A percentile compares a stretch with the other conserved stretches of the same genome.
Conservation (phyloP, 2,797 vertebrate species). For the Sebastes iracundus region DNA sequence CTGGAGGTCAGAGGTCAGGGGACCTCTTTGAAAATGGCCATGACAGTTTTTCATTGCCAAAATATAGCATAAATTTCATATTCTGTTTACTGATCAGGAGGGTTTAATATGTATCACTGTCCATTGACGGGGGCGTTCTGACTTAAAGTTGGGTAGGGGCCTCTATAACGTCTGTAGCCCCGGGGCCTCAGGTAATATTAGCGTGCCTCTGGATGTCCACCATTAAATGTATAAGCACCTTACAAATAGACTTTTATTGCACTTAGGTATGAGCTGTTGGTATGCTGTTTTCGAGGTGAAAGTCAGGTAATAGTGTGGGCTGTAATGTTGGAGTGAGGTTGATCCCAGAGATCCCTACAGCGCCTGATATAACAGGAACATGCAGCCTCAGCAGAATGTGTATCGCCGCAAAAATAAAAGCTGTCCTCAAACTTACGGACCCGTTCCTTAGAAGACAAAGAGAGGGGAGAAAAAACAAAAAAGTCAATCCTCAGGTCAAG, state of each 20-base stretch:
- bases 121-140: too few relatives aligned
- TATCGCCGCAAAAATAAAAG: slow-evolving; percentile 63
- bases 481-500: slow-evolving; percentile 81
- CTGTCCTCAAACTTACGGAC: slow-evolving; percentile 53
- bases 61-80: too few relatives aligned
- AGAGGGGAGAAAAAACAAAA: slow-evolving; percentile 1
- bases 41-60: too few relatives aligned
- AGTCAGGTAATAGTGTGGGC: background rate
- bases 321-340: background rate
- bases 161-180: too few relatives aligned
- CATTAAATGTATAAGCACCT: too few relatives aligned
- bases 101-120: too few relatives aligned
- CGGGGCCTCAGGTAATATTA: too few relatives aligned
- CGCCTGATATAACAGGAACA: background rate
- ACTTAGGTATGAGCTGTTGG: background rate
- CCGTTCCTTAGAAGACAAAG: slow-evolving; percentile 43
- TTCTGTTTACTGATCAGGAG: too few relatives aligned
- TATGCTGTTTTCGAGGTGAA: background rate
- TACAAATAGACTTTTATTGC: background rate
- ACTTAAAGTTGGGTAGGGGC: too few relatives aligned
- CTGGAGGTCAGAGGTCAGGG: too few relatives aligned
- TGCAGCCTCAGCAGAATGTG: slow-evolving; percentile 6
- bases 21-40: too few relatives aligned
- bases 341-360: background rate
- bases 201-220: too few relatives aligned